Evolutionary conservation across 2,888 invertebrate genomes (phyloP), one percentile per base, ranked within the genome.

Genomic region (Automeris io): DNA sequence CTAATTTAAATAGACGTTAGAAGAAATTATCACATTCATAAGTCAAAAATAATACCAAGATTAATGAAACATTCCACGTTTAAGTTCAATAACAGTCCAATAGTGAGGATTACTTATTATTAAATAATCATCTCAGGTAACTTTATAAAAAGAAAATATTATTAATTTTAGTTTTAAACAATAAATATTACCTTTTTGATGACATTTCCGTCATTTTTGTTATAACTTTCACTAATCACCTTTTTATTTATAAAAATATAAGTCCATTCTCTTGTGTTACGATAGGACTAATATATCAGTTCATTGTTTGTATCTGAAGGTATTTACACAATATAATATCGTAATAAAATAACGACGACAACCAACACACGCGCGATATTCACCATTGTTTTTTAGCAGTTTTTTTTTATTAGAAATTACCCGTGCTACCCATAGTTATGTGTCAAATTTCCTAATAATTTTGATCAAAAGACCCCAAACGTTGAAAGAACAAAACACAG

Each of bases 131-230:
- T 16, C 18, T 29, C 41, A 41, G 40, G 40, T 40, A 40, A 40
- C 21, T 23, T 18, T 22, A 22, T 31, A 9, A 16, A 18, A 8
- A 11, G 13, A 34, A 19, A 11, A 13, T 19, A 11, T 7, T 2
- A n/a, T 5, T 19, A 18, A 34, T 34, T 13, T n/a, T 22, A 8
- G 21, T 12, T 33, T 22, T 22, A 13, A 8, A 6, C n/a, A 18
- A 22, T 3, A 37, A 37, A 49, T 65, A 73, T 76, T 73, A 81
- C 85, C 79, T 85, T 61, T 85, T 85, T 43, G 86, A 82, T 63
- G 85, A 76, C 71, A 76, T 83, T 74, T 85, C 83, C 59, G 72
- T 83, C 83, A 85, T 85, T 70, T 73, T 77, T 49, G 56, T 44
- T 59, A 36, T 54, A 60, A 64, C 62, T 64, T 58, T 46, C 41